Percentiles rank a stretch among this genome's conserved stretches.
phyloP scores from a whole-genome alignment of 2,113 vertebrate genomes.

The Paramormyrops kingsleyae region DNA sequence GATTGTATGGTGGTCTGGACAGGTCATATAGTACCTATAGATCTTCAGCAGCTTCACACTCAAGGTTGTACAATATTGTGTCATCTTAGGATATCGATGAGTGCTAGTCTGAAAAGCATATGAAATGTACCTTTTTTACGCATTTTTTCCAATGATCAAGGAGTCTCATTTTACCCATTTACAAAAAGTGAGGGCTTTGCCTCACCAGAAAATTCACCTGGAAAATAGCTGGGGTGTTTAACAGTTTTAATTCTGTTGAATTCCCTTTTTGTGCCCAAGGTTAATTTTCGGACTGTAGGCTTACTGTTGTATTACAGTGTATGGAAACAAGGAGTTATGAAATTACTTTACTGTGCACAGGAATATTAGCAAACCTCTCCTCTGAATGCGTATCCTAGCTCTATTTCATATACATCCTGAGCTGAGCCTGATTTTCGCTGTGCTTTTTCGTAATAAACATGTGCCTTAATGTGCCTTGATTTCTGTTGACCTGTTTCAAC shows the following conservation, averaged over 20 bases:
- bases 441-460: not conserved
- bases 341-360: not conserved
- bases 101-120: not conserved
- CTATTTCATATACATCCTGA: not conserved
- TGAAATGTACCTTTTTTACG: not conserved
- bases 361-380: not conserved
- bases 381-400: not conserved
- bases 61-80: not conserved
- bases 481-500: not conserved
- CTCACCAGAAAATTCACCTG: not conserved
- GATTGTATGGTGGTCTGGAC: not conserved
- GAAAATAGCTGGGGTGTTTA: not conserved
- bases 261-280: not conserved
- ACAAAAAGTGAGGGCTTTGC: not conserved
- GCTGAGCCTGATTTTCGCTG: not conserved
- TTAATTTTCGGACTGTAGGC: not conserved
- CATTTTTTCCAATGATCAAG: not conserved
- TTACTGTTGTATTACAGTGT: not conserved
- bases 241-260: not conserved
- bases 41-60: not conserved
- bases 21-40: not conserved
- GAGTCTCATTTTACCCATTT: not conserved
- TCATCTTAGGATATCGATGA: not conserved
- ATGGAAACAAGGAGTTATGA: not conserved
- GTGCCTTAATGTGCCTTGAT: not conserved